Percentiles rank a stretch among this genome's conserved stretches.
Evolutionary conservation across 2,113 vertebrate species (phyloP).

Genomic region (Phalacrocorax aristotelis): DNA sequence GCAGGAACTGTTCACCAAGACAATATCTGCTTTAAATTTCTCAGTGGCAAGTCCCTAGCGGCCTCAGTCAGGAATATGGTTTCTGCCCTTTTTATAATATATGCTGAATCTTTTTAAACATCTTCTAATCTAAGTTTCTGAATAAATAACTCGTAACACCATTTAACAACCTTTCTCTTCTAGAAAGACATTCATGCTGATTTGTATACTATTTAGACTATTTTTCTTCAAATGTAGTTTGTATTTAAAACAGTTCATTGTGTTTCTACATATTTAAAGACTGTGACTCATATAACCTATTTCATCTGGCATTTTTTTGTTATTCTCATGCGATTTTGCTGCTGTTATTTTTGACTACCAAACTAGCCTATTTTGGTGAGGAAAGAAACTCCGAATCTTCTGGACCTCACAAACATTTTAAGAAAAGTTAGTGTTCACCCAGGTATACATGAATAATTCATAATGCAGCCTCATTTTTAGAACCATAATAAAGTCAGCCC

Average conservation of each 20-base stretch:
- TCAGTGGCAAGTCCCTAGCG: neutral
- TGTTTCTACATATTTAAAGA: slow-evolving; percentile 30
- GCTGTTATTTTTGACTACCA: neutral
- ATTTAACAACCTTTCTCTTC: neutral
- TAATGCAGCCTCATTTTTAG: slow-evolving; percentile 18
- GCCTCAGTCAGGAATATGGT: neutral
- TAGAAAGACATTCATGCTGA: neutral
- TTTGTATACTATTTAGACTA: neutral
- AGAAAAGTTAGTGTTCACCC: neutral
- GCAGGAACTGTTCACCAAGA: neutral
- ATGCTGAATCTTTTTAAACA: neutral
- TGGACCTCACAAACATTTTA: neutral
- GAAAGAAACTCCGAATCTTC: neutral
- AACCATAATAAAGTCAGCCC: neutral
- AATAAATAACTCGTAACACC: neutral
- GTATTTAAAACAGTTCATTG: slow-evolving; percentile 2
- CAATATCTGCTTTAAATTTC: neutral
- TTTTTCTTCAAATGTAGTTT: neutral
- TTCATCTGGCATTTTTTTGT: neutral
- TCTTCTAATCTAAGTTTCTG: neutral
- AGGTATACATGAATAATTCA: slow-evolving; percentile 58
- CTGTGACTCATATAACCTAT: slow-evolving; percentile 12
- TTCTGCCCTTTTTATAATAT: neutral
- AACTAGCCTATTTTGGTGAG: neutral
- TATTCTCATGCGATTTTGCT: neutral